Percentiles rank a stretch among this genome's conserved stretches.
Conservation (phyloP, 2,888 invertebrate species). For the Sesia bembeciformis region DNA sequence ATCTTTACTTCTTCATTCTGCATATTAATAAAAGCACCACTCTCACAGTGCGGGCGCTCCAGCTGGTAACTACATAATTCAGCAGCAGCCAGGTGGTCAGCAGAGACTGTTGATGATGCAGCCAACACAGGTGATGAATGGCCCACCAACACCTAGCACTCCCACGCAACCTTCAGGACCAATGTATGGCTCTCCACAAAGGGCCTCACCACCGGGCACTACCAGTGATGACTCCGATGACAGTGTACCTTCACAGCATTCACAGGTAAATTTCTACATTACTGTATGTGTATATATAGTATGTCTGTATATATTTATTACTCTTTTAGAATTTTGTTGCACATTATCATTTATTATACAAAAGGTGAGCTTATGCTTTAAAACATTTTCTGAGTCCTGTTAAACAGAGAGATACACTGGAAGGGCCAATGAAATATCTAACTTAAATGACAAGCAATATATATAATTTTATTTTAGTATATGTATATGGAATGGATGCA, state of each 20-base stretch:
- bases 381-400: no score
- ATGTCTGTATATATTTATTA: no score
- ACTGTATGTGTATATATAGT: no score
- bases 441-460: no score
- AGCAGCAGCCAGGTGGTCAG: constrained; percentile 73
- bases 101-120: constrained; percentile 72
- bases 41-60: constrained; percentile 64
- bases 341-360: no score
- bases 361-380: no score
- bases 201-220: constrained; percentile 80
- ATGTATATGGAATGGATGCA: no score
- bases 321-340: no score
- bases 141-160: constrained; percentile 58
- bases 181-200: constrained; percentile 74
- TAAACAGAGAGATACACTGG: no score
- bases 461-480: no score
- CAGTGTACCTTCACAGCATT: constrained; percentile 79
- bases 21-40: background rate
- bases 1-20: no score
- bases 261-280: constrained; percentile 40
- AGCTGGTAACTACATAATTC: constrained; percentile 75
- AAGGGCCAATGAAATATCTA: no score
- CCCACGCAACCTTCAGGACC: constrained; percentile 49
- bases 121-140: constrained; percentile 62
- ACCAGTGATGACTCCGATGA: constrained; percentile 93